Evolutionary conservation across 92 coral and sea anemone species (phyloP), one percentile per base, ranked within the genome.

Genomic region (Bergia puertoricense): DNA sequence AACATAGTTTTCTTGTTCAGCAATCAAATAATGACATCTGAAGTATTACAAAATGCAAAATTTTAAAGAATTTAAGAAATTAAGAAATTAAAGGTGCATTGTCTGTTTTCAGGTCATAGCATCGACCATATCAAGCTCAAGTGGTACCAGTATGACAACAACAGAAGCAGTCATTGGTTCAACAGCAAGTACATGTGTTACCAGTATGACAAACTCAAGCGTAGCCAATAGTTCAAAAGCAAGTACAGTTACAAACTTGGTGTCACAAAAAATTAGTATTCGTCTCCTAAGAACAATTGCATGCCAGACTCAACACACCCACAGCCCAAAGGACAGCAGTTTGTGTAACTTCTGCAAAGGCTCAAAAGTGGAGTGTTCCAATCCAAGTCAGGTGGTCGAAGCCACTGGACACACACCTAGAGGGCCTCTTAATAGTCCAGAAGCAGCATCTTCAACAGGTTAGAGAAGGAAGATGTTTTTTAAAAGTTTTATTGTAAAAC

Each of bases 301-400:
- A 18, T 84, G 66, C 13, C 87, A 84, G 57, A 84, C 87, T 1
- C 22, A 30, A 71, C 87, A 84, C 87, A 84, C 87, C 6, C 87
- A 84, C 67, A 18, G 2, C 79, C 78, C 87, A 6, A 71, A 36
- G n/a, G 87, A 84, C 44, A 39, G 5, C 45, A 84, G 67, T 46
- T 0, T 71, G 14, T 84, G 87, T 84, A 48, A 73, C 5, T 68
- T 84, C 43, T 84, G 87, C 87, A 84, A 71, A 73, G 41, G 87
- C 9, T 39, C 46, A 2, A 74, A 18, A 13, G 45, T 39, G 45
- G 46, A 9, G 45, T 7, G 5, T 30, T 3, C 2, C 59, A 54
- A 54, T 18, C 59, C 15, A 54, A 54, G 13, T 54, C 59, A 11
- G 3, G 16, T 1, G 59, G 59, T 54, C 14, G 16, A 11, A 8